phyloP scores from a whole-genome alignment of 2,888 invertebrate species.

The Caenorhabditis sp. region DNA sequence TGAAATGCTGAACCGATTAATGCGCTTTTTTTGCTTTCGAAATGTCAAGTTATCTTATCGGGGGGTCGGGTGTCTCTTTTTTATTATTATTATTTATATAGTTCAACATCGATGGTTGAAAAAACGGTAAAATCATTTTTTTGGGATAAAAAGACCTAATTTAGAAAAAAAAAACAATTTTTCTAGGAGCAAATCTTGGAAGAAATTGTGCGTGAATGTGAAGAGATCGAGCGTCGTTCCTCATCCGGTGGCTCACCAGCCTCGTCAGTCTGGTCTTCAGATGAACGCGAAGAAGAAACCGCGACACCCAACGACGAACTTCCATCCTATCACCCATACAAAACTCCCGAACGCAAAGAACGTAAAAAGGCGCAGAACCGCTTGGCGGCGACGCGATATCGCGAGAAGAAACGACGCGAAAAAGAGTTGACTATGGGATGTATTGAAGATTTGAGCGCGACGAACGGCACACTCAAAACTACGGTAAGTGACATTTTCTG shows the following conservation, averaged over 20 bases:
- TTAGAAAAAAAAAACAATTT: no score
- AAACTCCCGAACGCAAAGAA: slow-evolving; percentile 44
- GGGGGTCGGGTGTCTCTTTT: no score
- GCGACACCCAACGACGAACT: slow-evolving; percentile 18
- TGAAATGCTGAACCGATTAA: no score
- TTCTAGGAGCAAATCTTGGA: slow-evolving; percentile 63
- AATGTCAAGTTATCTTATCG: no score
- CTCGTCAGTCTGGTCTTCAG: slow-evolving; percentile 34
- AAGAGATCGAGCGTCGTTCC: slow-evolving; percentile 61
- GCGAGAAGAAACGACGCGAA: slow-evolving; percentile 49
- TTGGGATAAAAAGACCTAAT: no score
- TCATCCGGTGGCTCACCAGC: slow-evolving; percentile 40
- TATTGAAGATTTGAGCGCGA: slow-evolving; percentile 30
- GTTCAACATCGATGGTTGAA: neutral
- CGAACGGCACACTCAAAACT: slow-evolving; percentile 34
- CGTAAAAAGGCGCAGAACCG: slow-evolving; percentile 51
- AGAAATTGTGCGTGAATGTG: slow-evolving; percentile 67
- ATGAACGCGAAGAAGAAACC: slow-evolving; percentile 34
- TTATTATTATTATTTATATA: neutral
- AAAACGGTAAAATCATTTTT: no score
- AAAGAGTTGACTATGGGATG: slow-evolving; percentile 31
- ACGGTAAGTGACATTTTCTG: slow-evolving; percentile 25
- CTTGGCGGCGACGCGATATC: slow-evolving; percentile 48
- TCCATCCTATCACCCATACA: slow-evolving; percentile 16
- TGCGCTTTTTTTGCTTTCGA: no score